Conservation (phyloP, 2,797 vertebrate species). For the Coreius guichenoti region DNA sequence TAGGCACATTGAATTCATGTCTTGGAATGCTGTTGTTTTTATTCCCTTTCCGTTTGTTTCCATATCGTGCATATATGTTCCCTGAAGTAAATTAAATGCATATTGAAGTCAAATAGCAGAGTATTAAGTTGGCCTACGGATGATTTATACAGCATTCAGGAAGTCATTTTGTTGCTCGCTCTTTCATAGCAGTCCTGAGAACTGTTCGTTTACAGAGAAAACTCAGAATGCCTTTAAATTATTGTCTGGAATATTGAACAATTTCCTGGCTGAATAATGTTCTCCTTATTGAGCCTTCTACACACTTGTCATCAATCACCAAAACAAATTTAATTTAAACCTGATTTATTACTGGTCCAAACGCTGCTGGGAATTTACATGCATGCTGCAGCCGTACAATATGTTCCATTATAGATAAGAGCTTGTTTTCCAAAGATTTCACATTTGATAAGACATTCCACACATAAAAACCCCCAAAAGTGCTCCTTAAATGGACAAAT, state of each 20-base stretch:
- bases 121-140: constrained; percentile 10
- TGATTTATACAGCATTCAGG: constrained; percentile 28
- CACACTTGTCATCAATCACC: constrained; percentile 55
- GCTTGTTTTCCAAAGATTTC: constrained; percentile 53
- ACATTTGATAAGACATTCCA: constrained; percentile 50
- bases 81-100: constrained; percentile 22
- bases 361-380: constrained; percentile 45
- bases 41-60: constrained; percentile 1
- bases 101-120: constrained; percentile 15
- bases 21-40: constrained; percentile 1
- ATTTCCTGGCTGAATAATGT: constrained; percentile 49
- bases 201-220: constrained; percentile 5
- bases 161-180: neutral
- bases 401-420: constrained; percentile 54
- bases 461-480: neutral
- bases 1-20: neutral
- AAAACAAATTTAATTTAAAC: constrained; percentile 46
- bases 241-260: constrained; percentile 37
- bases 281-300: constrained; percentile 44
- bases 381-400: constrained; percentile 47
- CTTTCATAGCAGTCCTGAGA: constrained; percentile 35
- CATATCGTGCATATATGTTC: constrained; percentile 7
- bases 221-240: constrained; percentile 17
- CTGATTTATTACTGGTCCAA: constrained; percentile 51
- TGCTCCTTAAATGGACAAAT: constrained; percentile 5